phyloP scores from a whole-genome alignment of 2,888 invertebrate species.

The Apomyelois bistriatella region DNA sequence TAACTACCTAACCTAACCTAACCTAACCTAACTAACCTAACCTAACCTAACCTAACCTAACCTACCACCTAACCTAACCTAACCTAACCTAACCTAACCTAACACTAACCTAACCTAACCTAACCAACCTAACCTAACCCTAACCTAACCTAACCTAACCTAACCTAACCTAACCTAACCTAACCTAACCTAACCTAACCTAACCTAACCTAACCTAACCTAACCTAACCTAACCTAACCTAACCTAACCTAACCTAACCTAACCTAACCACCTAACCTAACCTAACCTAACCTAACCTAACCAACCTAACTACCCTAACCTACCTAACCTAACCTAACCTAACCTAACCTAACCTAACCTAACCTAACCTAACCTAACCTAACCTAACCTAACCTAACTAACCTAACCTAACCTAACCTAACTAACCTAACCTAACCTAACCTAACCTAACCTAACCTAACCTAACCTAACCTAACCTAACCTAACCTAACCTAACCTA shows the following conservation, averaged over 20 bases:
- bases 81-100: slow-evolving; percentile 18
- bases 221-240: slow-evolving; percentile 13
- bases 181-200: slow-evolving; percentile 7
- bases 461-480: slow-evolving; percentile 23
- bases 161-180: slow-evolving; percentile 21
- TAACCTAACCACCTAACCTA: slow-evolving; percentile 18
- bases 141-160: slow-evolving; percentile 23
- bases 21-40: slow-evolving; percentile 24
- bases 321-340: slow-evolving; percentile 18
- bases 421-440: slow-evolving; percentile 14
- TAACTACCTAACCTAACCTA: slow-evolving; percentile 25
- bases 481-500: slow-evolving; percentile 26
- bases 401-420: slow-evolving; percentile 10
- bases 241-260: slow-evolving; percentile 12
- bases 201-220: slow-evolving; percentile 15
- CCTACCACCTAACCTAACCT: slow-evolving; percentile 23
- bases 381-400: slow-evolving; percentile 16
- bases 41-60: slow-evolving; percentile 24
- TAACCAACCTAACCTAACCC: slow-evolving; percentile 25
- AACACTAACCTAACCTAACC: slow-evolving; percentile 16
- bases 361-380: slow-evolving; percentile 17
- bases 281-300: slow-evolving; percentile 19
- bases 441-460: slow-evolving; percentile 18
- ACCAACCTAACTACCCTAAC: slow-evolving; percentile 19
- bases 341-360: slow-evolving; percentile 17